Evolutionary conservation across 2,888 invertebrate species (phyloP).

Genomic region (Harpalus rufipes): DNA sequence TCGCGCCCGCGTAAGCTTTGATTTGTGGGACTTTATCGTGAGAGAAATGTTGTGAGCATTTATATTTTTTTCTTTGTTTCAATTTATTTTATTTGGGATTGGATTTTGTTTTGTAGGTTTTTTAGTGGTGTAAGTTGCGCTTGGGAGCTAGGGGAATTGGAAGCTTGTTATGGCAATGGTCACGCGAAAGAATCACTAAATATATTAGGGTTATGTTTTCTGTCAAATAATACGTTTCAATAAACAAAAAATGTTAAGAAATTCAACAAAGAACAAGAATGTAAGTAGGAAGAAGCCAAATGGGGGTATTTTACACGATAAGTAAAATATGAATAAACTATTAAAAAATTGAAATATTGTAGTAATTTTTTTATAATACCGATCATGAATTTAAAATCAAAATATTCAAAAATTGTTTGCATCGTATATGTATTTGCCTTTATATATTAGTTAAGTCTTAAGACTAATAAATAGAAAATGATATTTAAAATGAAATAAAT

Average conservation of each 20-base stretch:
- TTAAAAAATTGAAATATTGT: too few relatives aligned
- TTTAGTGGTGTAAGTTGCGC: constrained; percentile 44
- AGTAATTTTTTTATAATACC: too few relatives aligned
- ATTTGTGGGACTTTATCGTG: constrained; percentile 65
- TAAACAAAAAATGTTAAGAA: neutral
- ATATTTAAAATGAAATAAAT: too few relatives aligned
- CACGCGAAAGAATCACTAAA: constrained; percentile 27
- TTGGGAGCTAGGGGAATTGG: constrained; percentile 33
- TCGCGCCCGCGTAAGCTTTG: constrained; percentile 35
- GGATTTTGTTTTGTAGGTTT: constrained; percentile 33
- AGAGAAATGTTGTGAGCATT: constrained; percentile 45
- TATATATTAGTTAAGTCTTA: too few relatives aligned
- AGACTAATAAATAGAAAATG: too few relatives aligned
- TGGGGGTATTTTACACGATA: too few relatives aligned
- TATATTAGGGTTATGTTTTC: constrained; percentile 15
- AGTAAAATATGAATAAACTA: too few relatives aligned
- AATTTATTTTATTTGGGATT: constrained; percentile 41
- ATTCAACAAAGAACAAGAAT: too few relatives aligned
- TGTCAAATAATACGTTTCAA: neutral
- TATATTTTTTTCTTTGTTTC: constrained; percentile 48
- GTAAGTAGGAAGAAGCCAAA: too few relatives aligned
- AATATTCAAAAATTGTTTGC: too few relatives aligned
- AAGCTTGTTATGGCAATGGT: constrained; percentile 41
- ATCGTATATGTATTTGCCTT: too few relatives aligned
- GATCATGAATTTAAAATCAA: too few relatives aligned